phyloP scores from a whole-genome alignment of 2,113 vertebrate genomes.

The Pygoscelis adeliae region DNA sequence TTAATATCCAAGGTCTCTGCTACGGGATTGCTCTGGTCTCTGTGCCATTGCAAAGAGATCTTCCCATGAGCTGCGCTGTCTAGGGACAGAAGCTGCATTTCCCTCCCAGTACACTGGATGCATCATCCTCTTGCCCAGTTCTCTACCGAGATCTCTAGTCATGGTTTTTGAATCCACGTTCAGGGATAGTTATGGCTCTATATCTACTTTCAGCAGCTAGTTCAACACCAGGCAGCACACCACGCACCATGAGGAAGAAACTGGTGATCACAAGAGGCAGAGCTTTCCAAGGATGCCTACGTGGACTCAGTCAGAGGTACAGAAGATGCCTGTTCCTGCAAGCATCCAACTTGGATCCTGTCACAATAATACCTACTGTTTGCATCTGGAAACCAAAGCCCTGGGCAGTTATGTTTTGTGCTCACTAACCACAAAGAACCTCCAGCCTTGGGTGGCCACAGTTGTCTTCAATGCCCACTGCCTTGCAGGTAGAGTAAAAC shows the following conservation, averaged over 20 bases:
- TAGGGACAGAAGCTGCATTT: background rate
- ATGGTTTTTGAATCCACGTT: accelerated
- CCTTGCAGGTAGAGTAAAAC: accelerated
- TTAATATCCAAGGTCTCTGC: background rate
- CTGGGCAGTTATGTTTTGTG: background rate
- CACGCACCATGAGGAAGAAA: accelerated
- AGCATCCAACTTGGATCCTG: background rate
- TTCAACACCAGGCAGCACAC: background rate
- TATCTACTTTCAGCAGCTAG: background rate
- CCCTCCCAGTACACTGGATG: background rate
- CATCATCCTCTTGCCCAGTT: background rate
- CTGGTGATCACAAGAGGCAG: background rate
- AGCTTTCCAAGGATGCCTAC: background rate
- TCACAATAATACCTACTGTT: background rate
- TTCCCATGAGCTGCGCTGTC: background rate
- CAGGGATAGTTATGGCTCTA: background rate
- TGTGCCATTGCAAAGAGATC: background rate
- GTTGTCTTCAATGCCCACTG: background rate
- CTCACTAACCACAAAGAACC: background rate
- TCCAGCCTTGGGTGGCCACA: accelerated
- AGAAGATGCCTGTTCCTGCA: background rate
- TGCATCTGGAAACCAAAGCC: background rate
- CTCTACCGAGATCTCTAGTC: background rate
- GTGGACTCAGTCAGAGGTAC: background rate
- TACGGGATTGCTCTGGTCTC: background rate